A percentile compares a stretch with the other conserved stretches of the same genome.
These are phyloP conservation scores for Amblyopsis rosae DNA, from an alignment of 2,113 vertebrate genomes.

Conservation along the genomic window DNA sequence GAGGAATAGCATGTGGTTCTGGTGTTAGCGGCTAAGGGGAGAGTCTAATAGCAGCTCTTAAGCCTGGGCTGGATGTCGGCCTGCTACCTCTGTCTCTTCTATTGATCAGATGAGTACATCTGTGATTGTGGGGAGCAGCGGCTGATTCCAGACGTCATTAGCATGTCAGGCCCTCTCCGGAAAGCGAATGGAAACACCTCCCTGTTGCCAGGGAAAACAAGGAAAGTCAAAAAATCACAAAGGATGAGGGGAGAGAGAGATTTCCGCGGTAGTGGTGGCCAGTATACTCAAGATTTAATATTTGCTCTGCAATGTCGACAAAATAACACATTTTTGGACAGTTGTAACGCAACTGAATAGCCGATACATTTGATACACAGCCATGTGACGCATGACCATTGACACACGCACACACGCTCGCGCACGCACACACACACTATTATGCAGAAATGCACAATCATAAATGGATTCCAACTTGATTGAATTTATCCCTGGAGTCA, in stretches of 20 bases:
- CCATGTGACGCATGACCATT: too few species aligned
- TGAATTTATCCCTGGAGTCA: slow-evolving; percentile 10
- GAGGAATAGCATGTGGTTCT: slow-evolving; percentile 45
- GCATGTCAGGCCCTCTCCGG: slow-evolving; percentile 28
- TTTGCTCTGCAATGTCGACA: not conserved
- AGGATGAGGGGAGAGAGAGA: not conserved
- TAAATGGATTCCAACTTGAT: not conserved
- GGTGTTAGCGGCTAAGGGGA: slow-evolving; percentile 50
- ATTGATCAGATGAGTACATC: slow-evolving; percentile 59
- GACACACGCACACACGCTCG: too few species aligned
- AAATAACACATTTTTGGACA: not conserved
- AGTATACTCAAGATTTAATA: not conserved
- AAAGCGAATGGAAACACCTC: slow-evolving; percentile 40
- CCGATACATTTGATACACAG: too few species aligned
- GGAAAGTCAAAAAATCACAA: slow-evolving; percentile 16
- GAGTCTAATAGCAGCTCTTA: slow-evolving; percentile 57
- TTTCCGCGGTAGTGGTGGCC: not conserved
- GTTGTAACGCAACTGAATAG: too few species aligned
- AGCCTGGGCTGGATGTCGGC: slow-evolving; percentile 58
- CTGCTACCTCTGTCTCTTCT: slow-evolving; percentile 56
- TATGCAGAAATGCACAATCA: not conserved
- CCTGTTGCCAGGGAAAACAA: slow-evolving; percentile 9
- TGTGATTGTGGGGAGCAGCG: slow-evolving; percentile 54
- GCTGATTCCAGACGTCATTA: slow-evolving; percentile 64
- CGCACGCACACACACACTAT: not conserved